Percentiles rank a stretch among this genome's conserved stretches.
Conservation (phyloP, 2,888 invertebrate species). For the Rhynchonema sp. region DNA sequence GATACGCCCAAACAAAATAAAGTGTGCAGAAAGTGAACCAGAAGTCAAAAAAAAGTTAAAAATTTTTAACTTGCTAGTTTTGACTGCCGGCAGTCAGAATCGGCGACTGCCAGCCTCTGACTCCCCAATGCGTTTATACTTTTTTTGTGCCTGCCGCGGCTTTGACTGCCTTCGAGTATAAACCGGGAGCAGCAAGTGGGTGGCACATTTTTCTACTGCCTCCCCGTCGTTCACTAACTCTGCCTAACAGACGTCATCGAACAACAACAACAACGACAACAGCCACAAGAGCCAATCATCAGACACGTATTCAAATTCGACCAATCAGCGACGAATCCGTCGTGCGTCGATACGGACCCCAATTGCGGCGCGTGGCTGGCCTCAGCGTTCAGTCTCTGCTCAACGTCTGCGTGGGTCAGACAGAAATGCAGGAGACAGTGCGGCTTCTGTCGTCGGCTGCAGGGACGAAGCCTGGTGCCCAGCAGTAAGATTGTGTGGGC, state of each 20-base stretch:
- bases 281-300: background rate
- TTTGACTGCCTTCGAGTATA: too few species aligned
- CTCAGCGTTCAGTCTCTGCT: background rate
- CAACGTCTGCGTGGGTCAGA: background rate
- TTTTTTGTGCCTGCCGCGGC: too few species aligned
- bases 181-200: too few species aligned
- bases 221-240: too few species aligned
- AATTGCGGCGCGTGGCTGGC: background rate
- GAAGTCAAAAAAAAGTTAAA: background rate
- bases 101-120: too few species aligned
- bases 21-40: background rate
- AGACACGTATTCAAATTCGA: too few species aligned
- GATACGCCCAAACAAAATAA: too few species aligned
- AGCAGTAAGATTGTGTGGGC: background rate
- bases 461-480: background rate
- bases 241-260: too few species aligned
- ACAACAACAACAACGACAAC: background rate
- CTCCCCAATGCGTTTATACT: too few species aligned
- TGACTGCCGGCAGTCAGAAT: background rate
- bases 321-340: background rate
- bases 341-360: background rate
- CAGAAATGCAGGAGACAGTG: background rate
- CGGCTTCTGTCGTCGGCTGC: background rate
- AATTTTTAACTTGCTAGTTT: background rate
- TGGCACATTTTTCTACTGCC: too few species aligned